Evolutionary conservation across 2,888 invertebrate genomes (phyloP), one percentile per base, ranked within the genome.

Genomic region (Campoplex capitator): DNA sequence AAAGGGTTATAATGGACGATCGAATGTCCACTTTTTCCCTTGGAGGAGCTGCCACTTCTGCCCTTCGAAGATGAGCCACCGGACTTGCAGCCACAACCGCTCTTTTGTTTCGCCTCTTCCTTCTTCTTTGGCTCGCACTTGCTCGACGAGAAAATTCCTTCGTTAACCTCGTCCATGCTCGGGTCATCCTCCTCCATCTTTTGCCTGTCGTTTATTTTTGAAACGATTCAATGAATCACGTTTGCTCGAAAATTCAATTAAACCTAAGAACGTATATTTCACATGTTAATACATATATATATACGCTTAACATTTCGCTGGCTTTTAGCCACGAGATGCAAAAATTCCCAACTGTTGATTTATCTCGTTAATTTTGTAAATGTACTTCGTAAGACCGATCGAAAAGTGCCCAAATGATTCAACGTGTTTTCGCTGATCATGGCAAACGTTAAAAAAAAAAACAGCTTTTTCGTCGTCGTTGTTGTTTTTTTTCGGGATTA

Each of bases 1-100:
- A 92, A 93, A 0, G 93, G 93, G 88, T 93, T 93, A 11, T 79
- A 32, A 38, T 83, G 83, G 3, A 62, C 32, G 28, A 56, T 75
- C 7, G 91, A 90, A 1, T 88, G 6, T 8, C 77, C 68, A 48
- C 32, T 42, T 38, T 58, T 80, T 18, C 73, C 80, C 32, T 62
- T 62, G 13, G 68, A 56, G 3, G 79, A 83, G 11, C 32, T 1
- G n/a, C 70, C 23, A n/a, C 45, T 80, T 38, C 54, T 68, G 73
- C 76, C 38, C 67, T 88, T 88, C 6, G 62, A n/a, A n/a, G n/a
- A 62, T 2, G 62, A 62, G 32, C 62, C 23, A 23, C 23, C 62
- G 32, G 62, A 3, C 13, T 62, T 62, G 62, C 62, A 62, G 3
- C 32, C 32, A 32, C 32, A 16, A 16, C 7, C 62, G 62, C 62